phyloP scores from a whole-genome alignment of 1,140 invertebrate genomes.

The Euwallacea fornicatus region DNA sequence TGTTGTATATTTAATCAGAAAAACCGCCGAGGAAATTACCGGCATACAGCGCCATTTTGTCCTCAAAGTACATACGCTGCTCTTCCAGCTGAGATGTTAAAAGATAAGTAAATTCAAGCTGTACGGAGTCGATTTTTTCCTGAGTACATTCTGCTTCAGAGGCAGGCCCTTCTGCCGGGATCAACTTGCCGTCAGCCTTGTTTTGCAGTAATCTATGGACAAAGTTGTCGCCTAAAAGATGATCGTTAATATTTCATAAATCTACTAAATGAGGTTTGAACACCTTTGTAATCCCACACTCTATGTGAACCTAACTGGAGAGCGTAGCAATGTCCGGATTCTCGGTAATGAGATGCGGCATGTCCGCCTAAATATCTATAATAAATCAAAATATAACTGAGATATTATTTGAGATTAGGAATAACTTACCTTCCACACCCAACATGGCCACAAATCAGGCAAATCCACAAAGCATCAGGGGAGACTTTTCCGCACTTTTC shows the following conservation, averaged over 20 bases:
- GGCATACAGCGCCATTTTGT: slow-evolving; percentile 67
- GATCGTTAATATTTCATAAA: neutral
- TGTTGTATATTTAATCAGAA: neutral
- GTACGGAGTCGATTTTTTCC: slow-evolving; percentile 91
- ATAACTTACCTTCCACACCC: slow-evolving; percentile 75
- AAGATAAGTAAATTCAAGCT: slow-evolving; percentile 95
- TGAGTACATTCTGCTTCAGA: slow-evolving; percentile 63
- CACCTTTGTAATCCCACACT: slow-evolving; percentile 96
- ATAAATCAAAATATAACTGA: slow-evolving; percentile 10
- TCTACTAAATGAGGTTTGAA: too few species aligned
- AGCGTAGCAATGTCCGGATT: slow-evolving; percentile 96
- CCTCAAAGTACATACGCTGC: slow-evolving; percentile 92
- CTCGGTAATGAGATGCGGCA: slow-evolving; percentile 84
- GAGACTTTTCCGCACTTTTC: slow-evolving; percentile 48
- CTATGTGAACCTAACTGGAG: slow-evolving; percentile 93
- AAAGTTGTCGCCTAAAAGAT: slow-evolving; percentile 75
- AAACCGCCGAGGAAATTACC: neutral
- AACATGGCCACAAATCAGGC: slow-evolving; percentile 96
- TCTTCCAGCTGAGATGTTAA: slow-evolving; percentile 96
- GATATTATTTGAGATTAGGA: neutral
- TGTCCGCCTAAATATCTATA: slow-evolving; percentile 57
- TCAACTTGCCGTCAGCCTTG: slow-evolving; percentile 96
- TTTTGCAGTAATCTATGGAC: slow-evolving; percentile 95
- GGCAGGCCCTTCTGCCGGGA: slow-evolving; percentile 67
- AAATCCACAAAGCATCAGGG: slow-evolving; percentile 94